phyloP scores from a whole-genome alignment of 2,888 invertebrate species.

The Eupeodes latifasciatus region DNA sequence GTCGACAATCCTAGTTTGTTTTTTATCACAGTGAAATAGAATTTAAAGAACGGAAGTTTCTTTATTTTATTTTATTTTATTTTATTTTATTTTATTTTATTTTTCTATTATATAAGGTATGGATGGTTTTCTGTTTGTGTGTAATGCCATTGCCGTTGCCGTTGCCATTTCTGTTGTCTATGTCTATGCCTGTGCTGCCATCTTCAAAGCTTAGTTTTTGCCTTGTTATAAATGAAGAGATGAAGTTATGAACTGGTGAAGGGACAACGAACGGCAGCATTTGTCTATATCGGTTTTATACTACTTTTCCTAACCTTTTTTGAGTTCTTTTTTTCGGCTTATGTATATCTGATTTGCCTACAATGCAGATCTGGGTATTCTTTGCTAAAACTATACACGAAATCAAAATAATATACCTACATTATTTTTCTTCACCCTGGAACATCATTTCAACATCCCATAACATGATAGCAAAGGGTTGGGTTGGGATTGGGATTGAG shows the following conservation, averaged over 20 bases:
- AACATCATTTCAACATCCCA: constrained; percentile 50
- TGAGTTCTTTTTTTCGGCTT: background rate
- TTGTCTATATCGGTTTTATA: constrained; percentile 64
- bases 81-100: constrained; percentile 70
- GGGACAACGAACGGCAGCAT: constrained; percentile 53
- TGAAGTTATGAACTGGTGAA: constrained; percentile 27
- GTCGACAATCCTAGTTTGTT: constrained; percentile 19
- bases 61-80: constrained; percentile 68
- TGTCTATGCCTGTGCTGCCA: too few relatives aligned
- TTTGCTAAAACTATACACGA: background rate
- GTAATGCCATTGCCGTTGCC: background rate
- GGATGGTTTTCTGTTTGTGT: constrained; percentile 35
- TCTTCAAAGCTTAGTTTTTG: background rate
- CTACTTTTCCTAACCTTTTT: constrained; percentile 19
- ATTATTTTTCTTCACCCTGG: constrained; percentile 47
- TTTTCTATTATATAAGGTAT: constrained; percentile 48
- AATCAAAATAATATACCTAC: constrained; percentile 48
- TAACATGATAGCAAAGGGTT: constrained; percentile 38
- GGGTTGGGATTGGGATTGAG: constrained; percentile 35
- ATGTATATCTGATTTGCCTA: constrained; percentile 44
- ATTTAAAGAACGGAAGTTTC: constrained; percentile 58
- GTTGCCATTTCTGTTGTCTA: too few relatives aligned
- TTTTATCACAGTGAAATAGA: constrained; percentile 49
- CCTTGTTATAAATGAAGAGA: constrained; percentile 16
- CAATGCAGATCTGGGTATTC: constrained; percentile 23